These are phyloP conservation scores for Lagorchestes hirsutus DNA, from an alignment of 2,797 vertebrate genomes.

Conservation along the genomic window DNA sequence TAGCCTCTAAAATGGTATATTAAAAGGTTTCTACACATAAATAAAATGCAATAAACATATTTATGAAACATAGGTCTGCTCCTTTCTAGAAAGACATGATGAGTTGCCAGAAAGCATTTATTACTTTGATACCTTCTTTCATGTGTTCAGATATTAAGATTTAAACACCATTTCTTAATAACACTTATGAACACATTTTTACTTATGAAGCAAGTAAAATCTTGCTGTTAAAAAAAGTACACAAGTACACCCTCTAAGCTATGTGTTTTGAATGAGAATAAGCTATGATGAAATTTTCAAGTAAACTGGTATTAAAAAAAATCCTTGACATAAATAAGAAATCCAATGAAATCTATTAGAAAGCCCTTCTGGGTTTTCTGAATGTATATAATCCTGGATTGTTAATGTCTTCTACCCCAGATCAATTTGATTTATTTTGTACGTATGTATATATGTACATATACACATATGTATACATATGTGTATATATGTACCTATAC, in stretches of 20 bases:
- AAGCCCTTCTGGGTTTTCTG: not conserved
- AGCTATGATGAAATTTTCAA: not conserved
- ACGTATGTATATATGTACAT: no score
- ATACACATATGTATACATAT: no score
- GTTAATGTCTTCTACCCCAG: not conserved
- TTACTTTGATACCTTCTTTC: not conserved
- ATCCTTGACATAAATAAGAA: not conserved
- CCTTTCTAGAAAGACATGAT: not conserved
- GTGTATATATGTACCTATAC: no score
- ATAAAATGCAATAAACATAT: slow-evolving; percentile 6
- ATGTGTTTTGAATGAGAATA: not conserved
- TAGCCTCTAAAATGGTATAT: not conserved
- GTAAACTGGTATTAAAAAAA: not conserved
- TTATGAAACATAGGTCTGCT: not conserved
- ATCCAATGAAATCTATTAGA: not conserved
- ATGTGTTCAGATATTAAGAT: slow-evolving; percentile 47
- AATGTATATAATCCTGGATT: not conserved
- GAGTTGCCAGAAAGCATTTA: slow-evolving; percentile 23
- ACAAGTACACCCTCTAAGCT: not conserved
- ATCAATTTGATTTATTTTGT: not conserved
- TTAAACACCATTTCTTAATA: not conserved
- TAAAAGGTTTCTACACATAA: slow-evolving; percentile 28
- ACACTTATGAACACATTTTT: not conserved
- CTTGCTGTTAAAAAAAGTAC: not conserved
- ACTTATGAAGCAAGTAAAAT: slow-evolving; percentile 22